phyloP scores from a whole-genome alignment of 1,140 invertebrate species.

The Bursaphelenchus mucronatus region DNA sequence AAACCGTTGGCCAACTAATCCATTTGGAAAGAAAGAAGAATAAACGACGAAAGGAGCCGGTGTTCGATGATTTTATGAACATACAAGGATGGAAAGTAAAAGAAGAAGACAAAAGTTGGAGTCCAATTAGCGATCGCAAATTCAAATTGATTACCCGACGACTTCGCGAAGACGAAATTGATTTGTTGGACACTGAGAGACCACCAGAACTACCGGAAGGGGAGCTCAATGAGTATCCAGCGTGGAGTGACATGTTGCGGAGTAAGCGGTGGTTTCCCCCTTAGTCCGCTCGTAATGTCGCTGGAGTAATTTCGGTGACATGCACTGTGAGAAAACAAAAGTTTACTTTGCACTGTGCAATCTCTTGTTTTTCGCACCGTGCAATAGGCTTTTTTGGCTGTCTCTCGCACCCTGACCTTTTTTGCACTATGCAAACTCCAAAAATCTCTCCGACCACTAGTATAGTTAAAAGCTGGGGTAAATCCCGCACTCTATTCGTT shows the following conservation, averaged over 20 bases:
- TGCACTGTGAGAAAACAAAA: too few relatives aligned
- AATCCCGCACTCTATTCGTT: too few relatives aligned
- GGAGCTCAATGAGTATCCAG: constrained; percentile 28
- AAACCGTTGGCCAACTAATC: constrained; percentile 35
- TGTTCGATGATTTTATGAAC: constrained; percentile 25
- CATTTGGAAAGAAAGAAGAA: constrained; percentile 15
- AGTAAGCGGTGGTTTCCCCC: constrained; percentile 20
- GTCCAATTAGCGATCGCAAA: constrained; percentile 21
- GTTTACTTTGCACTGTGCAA: too few relatives aligned
- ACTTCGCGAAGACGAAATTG: constrained; percentile 9
- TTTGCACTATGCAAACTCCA: too few relatives aligned
- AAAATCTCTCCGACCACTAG: too few relatives aligned
- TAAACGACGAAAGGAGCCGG: neutral
- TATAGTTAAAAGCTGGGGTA: too few relatives aligned
- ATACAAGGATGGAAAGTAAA: constrained; percentile 6
- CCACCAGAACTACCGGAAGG: constrained; percentile 16
- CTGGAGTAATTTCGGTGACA: too few relatives aligned
- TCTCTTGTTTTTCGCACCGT: too few relatives aligned
- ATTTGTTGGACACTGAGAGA: constrained; percentile 14
- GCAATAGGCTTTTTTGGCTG: too few relatives aligned
- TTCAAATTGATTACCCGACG: constrained; percentile 12
- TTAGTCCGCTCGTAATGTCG: too few relatives aligned
- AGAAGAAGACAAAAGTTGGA: constrained; percentile 12
- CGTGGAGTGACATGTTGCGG: constrained; percentile 26
- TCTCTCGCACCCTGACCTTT: too few relatives aligned